Conservation (phyloP, 2,797 vertebrate species). For the Anniella stebbinsi region DNA sequence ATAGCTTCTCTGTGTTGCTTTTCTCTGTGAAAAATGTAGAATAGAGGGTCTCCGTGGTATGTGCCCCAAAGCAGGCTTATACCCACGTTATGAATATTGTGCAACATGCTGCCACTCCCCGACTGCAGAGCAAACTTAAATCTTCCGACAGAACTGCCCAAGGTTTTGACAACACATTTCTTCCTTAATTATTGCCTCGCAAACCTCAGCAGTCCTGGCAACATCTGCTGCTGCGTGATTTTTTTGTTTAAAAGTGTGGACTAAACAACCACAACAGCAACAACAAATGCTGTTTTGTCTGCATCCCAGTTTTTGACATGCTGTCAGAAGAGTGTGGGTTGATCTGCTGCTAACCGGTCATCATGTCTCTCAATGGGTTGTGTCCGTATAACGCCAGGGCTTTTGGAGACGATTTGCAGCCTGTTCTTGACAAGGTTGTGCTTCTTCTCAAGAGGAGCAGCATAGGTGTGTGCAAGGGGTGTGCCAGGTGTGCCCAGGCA, state of each 20-base stretch:
- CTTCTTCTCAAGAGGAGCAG: not conserved
- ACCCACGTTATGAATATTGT: not conserved
- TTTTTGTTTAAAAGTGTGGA: not conserved
- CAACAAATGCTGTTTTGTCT: constrained; percentile 1
- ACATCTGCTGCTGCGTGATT: constrained; percentile 35
- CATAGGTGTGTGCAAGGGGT: too few species aligned
- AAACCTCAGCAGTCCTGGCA: constrained; percentile 27
- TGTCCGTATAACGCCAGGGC: not conserved
- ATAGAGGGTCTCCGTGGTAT: not conserved
- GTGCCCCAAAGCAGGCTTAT: constrained; percentile 10
- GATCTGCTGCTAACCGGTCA: constrained; percentile 10
- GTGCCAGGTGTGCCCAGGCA: too few species aligned
- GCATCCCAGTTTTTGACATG: not conserved
- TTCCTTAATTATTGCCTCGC: constrained; percentile 39
- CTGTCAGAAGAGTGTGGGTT: not conserved
- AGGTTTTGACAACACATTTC: constrained; percentile 3
- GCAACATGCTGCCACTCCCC: not conserved
- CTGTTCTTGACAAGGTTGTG: not conserved
- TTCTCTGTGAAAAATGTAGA: constrained; percentile 11
- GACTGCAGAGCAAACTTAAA: constrained; percentile 12
- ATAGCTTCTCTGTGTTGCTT: not conserved
- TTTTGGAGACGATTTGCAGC: not conserved
- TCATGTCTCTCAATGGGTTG: not conserved
- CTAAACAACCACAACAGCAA: constrained; percentile 2
- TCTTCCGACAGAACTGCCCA: not conserved